Base-by-base conservation (phyloP, 1,140 invertebrate genomes). In the Ladona fulva region DNA sequence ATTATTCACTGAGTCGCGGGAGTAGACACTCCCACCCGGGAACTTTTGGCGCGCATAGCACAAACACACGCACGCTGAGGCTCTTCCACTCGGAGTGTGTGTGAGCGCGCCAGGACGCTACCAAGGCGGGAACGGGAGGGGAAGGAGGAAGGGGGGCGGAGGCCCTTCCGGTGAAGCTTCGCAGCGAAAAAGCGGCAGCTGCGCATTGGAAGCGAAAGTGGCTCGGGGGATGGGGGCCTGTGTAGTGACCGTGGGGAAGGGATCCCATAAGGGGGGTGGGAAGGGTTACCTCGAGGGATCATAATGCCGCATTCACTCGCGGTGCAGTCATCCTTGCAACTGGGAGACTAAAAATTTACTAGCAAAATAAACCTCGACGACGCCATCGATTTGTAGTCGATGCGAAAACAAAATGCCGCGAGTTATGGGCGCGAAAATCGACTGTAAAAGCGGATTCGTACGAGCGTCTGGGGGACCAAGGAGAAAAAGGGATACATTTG, bases 51-150 rank as follows among this genome's bases (percentile, higher is more conserved):
- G 52, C 52, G 52, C 52, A 66, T 66, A 22, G 52, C 76, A 42
- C 74, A 29, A 52, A 76, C 73, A 42, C 73, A 78, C 76, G 76
- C 75, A 42, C n/a, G 24, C 59, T 29, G 22, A 52, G 76, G 78
- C 24, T 77, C 75, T 24, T 24, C 77, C 42, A 42, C n/a, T 76
- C 76, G 37, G 79, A 82, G 81, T 82, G 82, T 79, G 82, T 81
- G 82, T 81, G 82, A 81, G 80, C 80, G 81, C 79, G 79, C 75
- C 74, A 22, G 42, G 75, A 22, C 74, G 37, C 73, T 42, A 29
- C 42, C 24, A 29, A 29, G 52, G 29, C 75, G 74, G 42, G 74
- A 75, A 52, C 44, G 78, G 66, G 75, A 24, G 42, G 59, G 77
- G 76, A 77, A 66, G 75, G 44, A 75, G 75, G 25, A 74, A 52